Percentiles rank a stretch among this genome's conserved stretches.
phyloP scores from a whole-genome alignment of 2,113 vertebrate species.

The Clupea harengus region DNA sequence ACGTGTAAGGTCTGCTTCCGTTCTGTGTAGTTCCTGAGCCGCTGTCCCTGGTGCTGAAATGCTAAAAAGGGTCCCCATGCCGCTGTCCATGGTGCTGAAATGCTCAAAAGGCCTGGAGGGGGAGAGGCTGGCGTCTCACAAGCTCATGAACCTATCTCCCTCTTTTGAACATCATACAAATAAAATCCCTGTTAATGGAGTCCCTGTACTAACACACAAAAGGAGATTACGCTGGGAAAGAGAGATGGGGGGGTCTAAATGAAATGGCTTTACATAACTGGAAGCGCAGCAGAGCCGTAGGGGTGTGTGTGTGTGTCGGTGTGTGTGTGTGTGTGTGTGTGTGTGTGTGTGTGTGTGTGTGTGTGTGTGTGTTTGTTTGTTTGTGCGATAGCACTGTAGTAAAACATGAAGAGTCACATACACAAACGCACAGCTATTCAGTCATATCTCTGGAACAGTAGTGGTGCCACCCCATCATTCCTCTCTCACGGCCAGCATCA shows the following conservation, averaged over 20 bases:
- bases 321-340: constrained; percentile 55
- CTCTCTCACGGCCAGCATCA: no score
- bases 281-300: constrained; percentile 17
- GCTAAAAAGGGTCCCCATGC: background rate
- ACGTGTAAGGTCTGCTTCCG: background rate
- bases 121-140: background rate
- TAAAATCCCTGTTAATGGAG: constrained; percentile 72
- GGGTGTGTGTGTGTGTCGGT: constrained; percentile 28
- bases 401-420: constrained; percentile 29
- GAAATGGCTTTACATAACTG: constrained; percentile 70
- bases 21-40: background rate
- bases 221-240: constrained; percentile 54
- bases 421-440: constrained; percentile 69
- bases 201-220: constrained; percentile 69
- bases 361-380: constrained; percentile 49
- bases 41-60: constrained; percentile 6
- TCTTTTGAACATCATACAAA: constrained; percentile 67
- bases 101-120: background rate
- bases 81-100: background rate
- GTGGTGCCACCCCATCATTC: constrained; percentile 38
- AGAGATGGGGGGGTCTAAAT: constrained; percentile 57
- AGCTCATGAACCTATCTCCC: constrained; percentile 51
- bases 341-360: constrained; percentile 59
- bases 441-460: constrained; percentile 71
- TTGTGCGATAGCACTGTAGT: constrained; percentile 46